Base-by-base conservation (phyloP, 2,797 vertebrate species). In the Labroides dimidiatus region DNA sequence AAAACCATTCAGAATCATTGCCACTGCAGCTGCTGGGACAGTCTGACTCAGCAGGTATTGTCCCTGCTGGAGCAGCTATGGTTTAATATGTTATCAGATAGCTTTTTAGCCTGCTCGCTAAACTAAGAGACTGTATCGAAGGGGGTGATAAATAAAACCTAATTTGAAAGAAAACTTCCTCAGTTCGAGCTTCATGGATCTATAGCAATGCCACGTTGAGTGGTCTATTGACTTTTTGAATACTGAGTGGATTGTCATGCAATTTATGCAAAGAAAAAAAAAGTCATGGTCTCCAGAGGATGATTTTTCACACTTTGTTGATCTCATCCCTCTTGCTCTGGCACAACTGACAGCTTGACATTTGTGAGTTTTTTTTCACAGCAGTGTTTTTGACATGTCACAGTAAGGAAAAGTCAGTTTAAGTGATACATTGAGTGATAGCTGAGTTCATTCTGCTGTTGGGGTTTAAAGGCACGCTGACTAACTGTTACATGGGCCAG, bases 41-140 rank as follows among this genome's bases (percentile, higher is more conserved):
- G 64, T 66, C 63, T 76, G 80, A 72, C 63, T 79, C 57, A 82
- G 81, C 68, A 79, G 67, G 30, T 51, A 50, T 47, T 23, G 49
- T 20, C 63, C 39, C 53, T 72, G 53, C 33, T 59, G 37, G 45
- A 55, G 65, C 49, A 59, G 59, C 69, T 58, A 39, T 37, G 24
- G 59, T 77, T 50, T 68, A 69, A 72, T 75, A 56, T 72, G 54
- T 57, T 63, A 61, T 67, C 60, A 75, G 47, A 68, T 56, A 67
- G 55, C 60, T 63, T 60, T 50, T 76, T 73, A 60, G 50, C 43
- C 60, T 68, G 52, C 64, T 60, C 50, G 33, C 56, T 21, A 73
- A 75, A 51, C 60, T 21, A 55, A 27, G 60, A 48, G n/a, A 36
- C 11, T 15, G 13, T 47, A 36, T 17, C n/a, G 41, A 62, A 52